A percentile compares a stretch with the other conserved stretches of the same genome.
Evolutionary conservation across 1,140 invertebrate species (phyloP).

Genomic region (Drosophila punjabiensis): DNA sequence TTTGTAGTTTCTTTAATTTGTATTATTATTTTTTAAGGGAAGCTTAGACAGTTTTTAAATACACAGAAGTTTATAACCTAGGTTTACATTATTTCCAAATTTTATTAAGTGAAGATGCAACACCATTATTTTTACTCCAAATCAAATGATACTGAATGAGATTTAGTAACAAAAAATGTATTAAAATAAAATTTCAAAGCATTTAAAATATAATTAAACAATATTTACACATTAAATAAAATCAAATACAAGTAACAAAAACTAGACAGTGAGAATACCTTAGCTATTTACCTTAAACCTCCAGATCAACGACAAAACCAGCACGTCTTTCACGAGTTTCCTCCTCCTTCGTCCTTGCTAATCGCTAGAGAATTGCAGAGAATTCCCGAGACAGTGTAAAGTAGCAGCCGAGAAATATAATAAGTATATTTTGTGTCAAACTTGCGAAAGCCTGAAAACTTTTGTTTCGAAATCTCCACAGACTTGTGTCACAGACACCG

Average conservation of each 20-base stretch:
- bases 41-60: too few species aligned
- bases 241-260: not conserved
- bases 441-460: constrained; percentile 10
- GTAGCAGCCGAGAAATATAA: constrained; percentile 12
- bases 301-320: not conserved
- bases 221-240: not conserved
- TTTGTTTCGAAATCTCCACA: constrained; percentile 11
- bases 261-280: not conserved
- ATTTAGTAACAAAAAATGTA: not conserved
- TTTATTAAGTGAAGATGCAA: not conserved
- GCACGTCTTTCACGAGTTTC: not conserved
- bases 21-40: not conserved
- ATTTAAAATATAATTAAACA: not conserved
- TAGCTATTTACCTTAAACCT: not conserved
- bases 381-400: not conserved
- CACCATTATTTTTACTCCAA: too few species aligned
- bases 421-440: constrained; percentile 30
- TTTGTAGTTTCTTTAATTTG: not conserved
- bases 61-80: too few species aligned
- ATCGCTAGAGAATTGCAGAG: constrained; percentile 1
- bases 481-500: constrained; percentile 23
- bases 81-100: too few species aligned
- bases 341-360: not conserved
- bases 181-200: not conserved
- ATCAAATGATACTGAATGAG: not conserved